These are phyloP conservation scores for Nasonovia ribisnigri DNA, from an alignment of 2,888 invertebrate species.

Conservation along the genomic window DNA sequence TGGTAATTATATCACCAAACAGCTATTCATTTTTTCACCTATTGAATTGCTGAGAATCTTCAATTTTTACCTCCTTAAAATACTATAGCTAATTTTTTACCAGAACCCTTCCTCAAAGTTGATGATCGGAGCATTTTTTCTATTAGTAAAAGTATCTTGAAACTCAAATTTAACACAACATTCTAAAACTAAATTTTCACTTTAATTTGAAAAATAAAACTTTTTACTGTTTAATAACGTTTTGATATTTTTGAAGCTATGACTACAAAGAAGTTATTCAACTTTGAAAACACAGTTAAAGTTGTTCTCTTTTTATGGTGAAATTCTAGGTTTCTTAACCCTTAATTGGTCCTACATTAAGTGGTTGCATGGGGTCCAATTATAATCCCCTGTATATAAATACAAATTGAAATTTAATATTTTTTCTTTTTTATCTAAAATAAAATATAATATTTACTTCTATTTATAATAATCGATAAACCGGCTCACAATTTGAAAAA, in stretches of 20 bases:
- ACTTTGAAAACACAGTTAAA: neutral
- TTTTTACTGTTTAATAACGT: neutral
- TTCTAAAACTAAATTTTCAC: neutral
- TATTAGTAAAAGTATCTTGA: neutral
- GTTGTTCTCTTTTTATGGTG: neutral
- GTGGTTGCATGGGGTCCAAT: neutral
- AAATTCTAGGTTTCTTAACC: neutral
- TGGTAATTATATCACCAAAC: neutral
- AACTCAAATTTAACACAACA: neutral
- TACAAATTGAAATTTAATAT: neutral
- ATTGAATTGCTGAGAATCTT: neutral
- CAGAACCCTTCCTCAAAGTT: neutral
- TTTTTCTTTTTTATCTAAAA: neutral
- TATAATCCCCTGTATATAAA: neutral
- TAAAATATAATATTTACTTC: neutral
- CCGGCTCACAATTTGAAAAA: neutral
- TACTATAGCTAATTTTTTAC: neutral
- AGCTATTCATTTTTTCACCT: neutral
- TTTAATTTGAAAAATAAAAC: neutral
- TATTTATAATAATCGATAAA: neutral
- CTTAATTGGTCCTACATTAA: neutral
- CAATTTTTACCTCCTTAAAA: neutral
- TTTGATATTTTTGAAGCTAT: neutral
- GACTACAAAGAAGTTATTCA: neutral
- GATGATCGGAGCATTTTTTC: no score